Base-by-base conservation (phyloP, 1,140 invertebrate genomes). In the Drosophila yakuba region DNA sequence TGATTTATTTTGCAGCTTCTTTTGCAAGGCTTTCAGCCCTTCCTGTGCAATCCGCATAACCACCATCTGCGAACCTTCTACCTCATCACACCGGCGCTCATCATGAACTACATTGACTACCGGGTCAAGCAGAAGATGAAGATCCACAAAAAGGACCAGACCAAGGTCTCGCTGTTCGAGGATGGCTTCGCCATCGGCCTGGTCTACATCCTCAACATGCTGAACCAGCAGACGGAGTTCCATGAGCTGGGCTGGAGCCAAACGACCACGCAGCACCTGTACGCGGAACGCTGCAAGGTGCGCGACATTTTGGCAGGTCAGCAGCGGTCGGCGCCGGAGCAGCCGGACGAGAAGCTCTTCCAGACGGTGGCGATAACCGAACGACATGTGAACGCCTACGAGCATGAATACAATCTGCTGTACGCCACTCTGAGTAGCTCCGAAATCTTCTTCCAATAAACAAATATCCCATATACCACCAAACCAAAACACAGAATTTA, bases 141-240 rank as follows among this genome's bases (percentile, higher is more conserved):
- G 92, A 95, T 99, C 93, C 95, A 94, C 76, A 92, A 92, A 43
- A 92, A 91, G 54, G 97, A 97, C 81, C 96, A 96, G 91, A 93
- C 94, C 14, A 97, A 96, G 25, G 96, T 97, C 60, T 69, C 88
- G 2, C 95, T 97, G 4, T 99, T 99, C 93, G 98, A 99, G 93
- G 99, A 99, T 93, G 99, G 99, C 38, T 99, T 99, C 94, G 97
- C 98, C 25, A 97, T 99, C 95, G 98, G 98, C 14, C 92, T 96
- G 3, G 95, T 96, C 3, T 96, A 96, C 66, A 95, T 96, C 73
- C 93, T 96, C 41, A 95, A 95, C 80, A 91, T 96, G 67, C 91
- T 96, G 11, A 94, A 96, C 91, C 96, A 96, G 92, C 94, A 94
- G 79, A 93, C 94, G 47, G 97, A 98, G 78, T 97, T 99, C 92